Evolutionary conservation across 1,140 invertebrate species (phyloP).

Genomic region (Conopomorpha cramerella): DNA sequence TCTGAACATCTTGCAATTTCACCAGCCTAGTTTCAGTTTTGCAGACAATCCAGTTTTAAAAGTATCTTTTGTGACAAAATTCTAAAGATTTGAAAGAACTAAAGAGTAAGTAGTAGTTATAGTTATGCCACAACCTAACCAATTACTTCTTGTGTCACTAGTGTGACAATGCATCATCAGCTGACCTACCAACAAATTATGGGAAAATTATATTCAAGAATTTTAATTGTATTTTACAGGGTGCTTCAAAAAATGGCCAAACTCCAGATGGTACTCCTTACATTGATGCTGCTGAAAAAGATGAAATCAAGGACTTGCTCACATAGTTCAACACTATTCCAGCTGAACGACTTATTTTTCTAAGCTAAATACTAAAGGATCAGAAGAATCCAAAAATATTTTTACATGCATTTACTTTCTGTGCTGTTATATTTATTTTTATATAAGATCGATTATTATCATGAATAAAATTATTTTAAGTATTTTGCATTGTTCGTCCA

Average conservation of each 20-base stretch:
- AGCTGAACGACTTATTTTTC: too few relatives aligned
- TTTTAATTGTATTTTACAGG: slow-evolving; percentile 55
- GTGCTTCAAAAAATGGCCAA: slow-evolving; percentile 80
- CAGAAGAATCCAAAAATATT: too few relatives aligned
- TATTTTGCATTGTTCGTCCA: slow-evolving; percentile 43
- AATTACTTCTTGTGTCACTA: background rate
- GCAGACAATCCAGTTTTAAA: too few relatives aligned
- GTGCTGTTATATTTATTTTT: slow-evolving; percentile 36
- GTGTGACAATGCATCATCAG: background rate
- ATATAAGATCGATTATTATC: slow-evolving; percentile 23
- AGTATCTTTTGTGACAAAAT: too few relatives aligned
- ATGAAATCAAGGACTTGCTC: slow-evolving; percentile 80
- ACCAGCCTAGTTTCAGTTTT: too few relatives aligned
- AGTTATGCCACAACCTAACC: too few relatives aligned
- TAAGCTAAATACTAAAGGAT: too few relatives aligned
- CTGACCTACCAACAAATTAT: background rate
- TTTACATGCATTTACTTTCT: slow-evolving; percentile 57
- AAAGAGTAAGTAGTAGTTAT: too few relatives aligned
- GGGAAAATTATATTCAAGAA: background rate
- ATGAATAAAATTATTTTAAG: slow-evolving; percentile 9
- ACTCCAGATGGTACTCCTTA: slow-evolving; percentile 88
- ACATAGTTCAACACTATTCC: too few relatives aligned
- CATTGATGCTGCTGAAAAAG: slow-evolving; percentile 87
- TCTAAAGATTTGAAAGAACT: too few relatives aligned
- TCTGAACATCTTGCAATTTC: too few relatives aligned